These are phyloP conservation scores for Spheniscus humboldti DNA, from an alignment of 2,797 vertebrate species.

Conservation along the genomic window DNA sequence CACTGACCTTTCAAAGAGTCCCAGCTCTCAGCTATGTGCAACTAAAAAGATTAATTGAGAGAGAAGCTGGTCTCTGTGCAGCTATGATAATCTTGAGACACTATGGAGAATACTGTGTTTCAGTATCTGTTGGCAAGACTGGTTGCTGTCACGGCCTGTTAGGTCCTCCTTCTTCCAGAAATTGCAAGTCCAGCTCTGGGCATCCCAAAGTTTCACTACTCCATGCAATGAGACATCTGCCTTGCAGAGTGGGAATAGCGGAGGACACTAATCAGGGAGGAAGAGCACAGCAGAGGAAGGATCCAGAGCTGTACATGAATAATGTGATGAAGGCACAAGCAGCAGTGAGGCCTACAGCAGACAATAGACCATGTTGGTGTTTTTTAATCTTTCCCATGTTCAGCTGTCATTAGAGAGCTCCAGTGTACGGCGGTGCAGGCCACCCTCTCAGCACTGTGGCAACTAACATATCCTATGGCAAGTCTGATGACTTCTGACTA, in stretches of 20 bases:
- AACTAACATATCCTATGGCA: not conserved
- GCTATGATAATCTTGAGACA: not conserved
- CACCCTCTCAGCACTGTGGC: not conserved
- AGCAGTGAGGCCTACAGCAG: not conserved
- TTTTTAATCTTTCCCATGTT: not conserved
- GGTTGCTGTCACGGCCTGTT: not conserved
- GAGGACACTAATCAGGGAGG: not conserved
- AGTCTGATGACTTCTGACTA: not conserved
- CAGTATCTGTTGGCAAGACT: not conserved
- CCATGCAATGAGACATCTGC: not conserved
- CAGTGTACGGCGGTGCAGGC: rapidly evolving
- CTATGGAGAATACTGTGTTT: not conserved
- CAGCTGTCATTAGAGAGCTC: not conserved
- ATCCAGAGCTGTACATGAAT: not conserved
- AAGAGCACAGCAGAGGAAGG: not conserved
- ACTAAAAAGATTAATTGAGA: not conserved
- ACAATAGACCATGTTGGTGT: too few species aligned
- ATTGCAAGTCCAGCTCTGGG: rapidly evolving
- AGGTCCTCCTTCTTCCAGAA: not conserved
- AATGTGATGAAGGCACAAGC: not conserved
- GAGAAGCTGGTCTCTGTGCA: not conserved
- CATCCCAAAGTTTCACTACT: not conserved
- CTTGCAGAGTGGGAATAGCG: not conserved
- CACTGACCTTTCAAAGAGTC: not conserved
- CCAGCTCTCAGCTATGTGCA: not conserved